Conservation (phyloP, 2,888 invertebrate genomes). For the Neoscelio sp. region DNA sequence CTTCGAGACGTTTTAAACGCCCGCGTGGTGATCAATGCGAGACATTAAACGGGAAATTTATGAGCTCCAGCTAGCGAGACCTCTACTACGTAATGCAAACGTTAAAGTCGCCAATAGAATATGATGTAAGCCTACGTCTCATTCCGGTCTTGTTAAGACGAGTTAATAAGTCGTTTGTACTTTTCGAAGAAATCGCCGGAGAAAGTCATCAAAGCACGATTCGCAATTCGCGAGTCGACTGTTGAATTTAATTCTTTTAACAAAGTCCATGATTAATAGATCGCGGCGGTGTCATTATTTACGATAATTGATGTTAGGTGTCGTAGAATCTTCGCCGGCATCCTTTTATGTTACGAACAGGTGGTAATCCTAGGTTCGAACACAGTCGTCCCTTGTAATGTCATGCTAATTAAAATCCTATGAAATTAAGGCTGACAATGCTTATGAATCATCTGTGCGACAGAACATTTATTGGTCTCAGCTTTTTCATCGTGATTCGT, state of each 20-base stretch:
- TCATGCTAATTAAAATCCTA: conserved; percentile 19
- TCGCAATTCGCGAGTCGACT: background rate
- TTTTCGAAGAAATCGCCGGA: conserved; percentile 39
- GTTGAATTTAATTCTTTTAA: conserved; percentile 13
- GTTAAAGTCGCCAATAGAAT: conserved; percentile 56
- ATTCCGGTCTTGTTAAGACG: conserved; percentile 41
- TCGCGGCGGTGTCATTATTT: background rate
- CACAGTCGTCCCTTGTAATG: background rate
- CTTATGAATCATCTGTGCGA: background rate
- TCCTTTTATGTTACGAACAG: conserved; percentile 3
- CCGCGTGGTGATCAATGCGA: conserved; percentile 61
- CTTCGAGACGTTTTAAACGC: conserved; percentile 61
- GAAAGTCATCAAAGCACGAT: conserved; percentile 29
- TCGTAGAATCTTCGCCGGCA: background rate
- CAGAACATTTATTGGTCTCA: background rate
- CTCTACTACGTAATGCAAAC: conserved; percentile 55
- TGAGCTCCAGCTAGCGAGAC: conserved; percentile 36
- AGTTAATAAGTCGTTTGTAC: conserved; percentile 56
- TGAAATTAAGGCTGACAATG: conserved; percentile 24
- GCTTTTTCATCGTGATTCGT: conserved; percentile 24
- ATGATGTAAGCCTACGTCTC: conserved; percentile 56
- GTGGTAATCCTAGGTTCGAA: background rate
- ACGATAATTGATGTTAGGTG: background rate
- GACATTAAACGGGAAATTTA: conserved; percentile 66
- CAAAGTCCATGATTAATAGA: background rate